A percentile compares a stretch with the other conserved stretches of the same genome.
phyloP scores from a whole-genome alignment of 2,797 vertebrate genomes.

The Coregonus sp. region DNA sequence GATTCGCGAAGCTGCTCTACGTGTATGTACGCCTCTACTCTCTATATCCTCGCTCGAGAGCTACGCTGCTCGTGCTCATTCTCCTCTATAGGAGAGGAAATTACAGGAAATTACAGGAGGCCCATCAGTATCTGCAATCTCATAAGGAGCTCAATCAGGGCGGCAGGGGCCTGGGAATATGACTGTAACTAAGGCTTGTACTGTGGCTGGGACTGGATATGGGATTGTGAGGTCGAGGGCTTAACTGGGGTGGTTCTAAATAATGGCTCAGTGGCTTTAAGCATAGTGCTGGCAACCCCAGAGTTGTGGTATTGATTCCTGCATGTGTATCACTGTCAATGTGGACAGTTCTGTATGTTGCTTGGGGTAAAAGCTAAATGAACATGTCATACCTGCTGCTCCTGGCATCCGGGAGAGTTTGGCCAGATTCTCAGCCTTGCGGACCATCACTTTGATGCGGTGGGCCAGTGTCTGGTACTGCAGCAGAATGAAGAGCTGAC shows the following conservation, averaged over 20 bases:
- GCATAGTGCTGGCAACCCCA: neutral
- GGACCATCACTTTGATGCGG: conserved; percentile 83
- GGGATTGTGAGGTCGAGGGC: neutral
- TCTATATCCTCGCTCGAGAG: too few relatives aligned
- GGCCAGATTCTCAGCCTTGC: conserved; percentile 79
- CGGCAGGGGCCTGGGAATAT: conserved; percentile 15
- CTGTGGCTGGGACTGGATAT: neutral
- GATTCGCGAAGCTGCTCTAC: too few relatives aligned
- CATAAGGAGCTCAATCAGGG: conserved; percentile 46
- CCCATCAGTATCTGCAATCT: conserved; percentile 51
- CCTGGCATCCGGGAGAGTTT: conserved; percentile 80
- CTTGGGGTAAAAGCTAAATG: neutral
- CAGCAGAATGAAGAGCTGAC: conserved; percentile 81
- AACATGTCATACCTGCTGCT: conserved; percentile 69
- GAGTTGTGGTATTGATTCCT: neutral
- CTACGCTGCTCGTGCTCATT: too few relatives aligned
- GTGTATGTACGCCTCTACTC: too few relatives aligned
- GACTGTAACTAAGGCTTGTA: conserved; percentile 5
- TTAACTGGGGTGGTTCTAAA: neutral
- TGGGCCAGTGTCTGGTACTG: conserved; percentile 80
- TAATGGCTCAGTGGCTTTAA: neutral
- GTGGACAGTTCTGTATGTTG: neutral
- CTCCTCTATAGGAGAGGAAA: too few relatives aligned
- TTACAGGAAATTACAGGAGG: conserved; percentile 53
- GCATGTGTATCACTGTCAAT: neutral